Percentiles rank a stretch among this genome's conserved stretches.
These are phyloP conservation scores for Strigops habroptila DNA, from an alignment of 2,113 vertebrate species.

Conservation along the genomic window DNA sequence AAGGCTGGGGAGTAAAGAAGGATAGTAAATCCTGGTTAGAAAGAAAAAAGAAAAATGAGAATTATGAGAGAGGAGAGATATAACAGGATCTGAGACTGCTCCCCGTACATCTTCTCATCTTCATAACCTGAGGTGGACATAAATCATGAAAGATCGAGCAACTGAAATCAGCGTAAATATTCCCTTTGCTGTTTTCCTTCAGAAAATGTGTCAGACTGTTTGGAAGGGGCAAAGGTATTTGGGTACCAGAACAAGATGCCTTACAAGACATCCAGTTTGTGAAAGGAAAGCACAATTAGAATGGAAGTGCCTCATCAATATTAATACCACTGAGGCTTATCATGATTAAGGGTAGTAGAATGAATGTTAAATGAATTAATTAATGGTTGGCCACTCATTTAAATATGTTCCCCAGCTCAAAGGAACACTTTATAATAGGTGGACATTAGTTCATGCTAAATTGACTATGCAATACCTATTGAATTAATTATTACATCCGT, in stretches of 20 bases:
- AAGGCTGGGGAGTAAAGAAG: background rate
- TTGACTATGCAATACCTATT: conserved; percentile 70
- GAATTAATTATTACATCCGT: conserved; percentile 67
- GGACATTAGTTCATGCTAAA: conserved; percentile 66
- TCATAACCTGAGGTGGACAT: background rate
- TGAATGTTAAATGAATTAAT: conserved; percentile 72
- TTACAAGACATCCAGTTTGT: background rate
- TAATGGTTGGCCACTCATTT: conserved; percentile 71
- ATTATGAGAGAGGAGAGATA: background rate
- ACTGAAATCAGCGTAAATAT: background rate
- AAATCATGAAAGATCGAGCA: background rate
- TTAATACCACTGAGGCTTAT: conserved; percentile 62
- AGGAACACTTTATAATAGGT: conserved; percentile 66
- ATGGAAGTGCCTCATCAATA: conserved; percentile 60
- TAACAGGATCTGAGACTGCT: background rate
- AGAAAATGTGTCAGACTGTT: background rate
- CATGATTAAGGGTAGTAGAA: conserved; percentile 66
- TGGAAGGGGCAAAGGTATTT: background rate
- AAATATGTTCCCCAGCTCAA: conserved; percentile 65
- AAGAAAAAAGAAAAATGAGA: background rate
- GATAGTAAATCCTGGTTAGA: background rate
- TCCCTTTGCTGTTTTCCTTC: background rate
- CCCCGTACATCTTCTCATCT: background rate
- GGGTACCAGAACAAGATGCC: background rate
- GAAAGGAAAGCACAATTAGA: conserved; percentile 26